These are phyloP conservation scores for Diplazon laetatorius DNA, from an alignment of 2,888 invertebrate genomes.

Conservation along the genomic window DNA sequence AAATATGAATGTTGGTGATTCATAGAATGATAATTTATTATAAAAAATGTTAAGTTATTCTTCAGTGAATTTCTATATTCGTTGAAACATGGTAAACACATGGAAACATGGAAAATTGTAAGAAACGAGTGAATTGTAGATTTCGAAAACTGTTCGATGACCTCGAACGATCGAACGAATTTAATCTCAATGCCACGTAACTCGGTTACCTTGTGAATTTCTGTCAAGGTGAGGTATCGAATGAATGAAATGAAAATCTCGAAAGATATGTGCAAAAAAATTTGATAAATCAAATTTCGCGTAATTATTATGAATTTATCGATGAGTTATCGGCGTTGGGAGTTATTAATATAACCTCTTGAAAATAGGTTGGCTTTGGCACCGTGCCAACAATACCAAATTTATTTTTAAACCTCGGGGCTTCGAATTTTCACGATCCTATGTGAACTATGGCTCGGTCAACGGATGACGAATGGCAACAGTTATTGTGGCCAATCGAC, in stretches of 20 bases:
- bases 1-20: too few relatives aligned
- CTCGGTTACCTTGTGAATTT: background rate
- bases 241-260: background rate
- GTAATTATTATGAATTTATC: slow-evolving; percentile 40
- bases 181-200: background rate
- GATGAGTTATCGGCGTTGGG: slow-evolving; percentile 54
- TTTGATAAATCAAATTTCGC: slow-evolving; percentile 10
- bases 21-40: too few relatives aligned
- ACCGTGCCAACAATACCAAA: slow-evolving; percentile 61
- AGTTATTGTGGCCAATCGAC: slow-evolving; percentile 31
- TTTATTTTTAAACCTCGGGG: slow-evolving; percentile 62
- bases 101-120: background rate
- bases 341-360: slow-evolving; percentile 60
- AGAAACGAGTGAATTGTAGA: background rate
- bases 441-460: slow-evolving; percentile 65
- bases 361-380: slow-evolving; percentile 60
- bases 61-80: too few relatives aligned
- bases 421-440: slow-evolving; percentile 36
- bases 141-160: slow-evolving; percentile 8
- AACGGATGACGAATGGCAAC: slow-evolving; percentile 58
- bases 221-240: background rate
- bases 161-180: slow-evolving; percentile 15
- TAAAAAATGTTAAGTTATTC: too few relatives aligned
- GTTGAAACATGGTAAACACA: background rate
- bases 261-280: background rate